These are phyloP conservation scores for Columba livia DNA, from an alignment of 2,113 vertebrate species.

Conservation along the genomic window DNA sequence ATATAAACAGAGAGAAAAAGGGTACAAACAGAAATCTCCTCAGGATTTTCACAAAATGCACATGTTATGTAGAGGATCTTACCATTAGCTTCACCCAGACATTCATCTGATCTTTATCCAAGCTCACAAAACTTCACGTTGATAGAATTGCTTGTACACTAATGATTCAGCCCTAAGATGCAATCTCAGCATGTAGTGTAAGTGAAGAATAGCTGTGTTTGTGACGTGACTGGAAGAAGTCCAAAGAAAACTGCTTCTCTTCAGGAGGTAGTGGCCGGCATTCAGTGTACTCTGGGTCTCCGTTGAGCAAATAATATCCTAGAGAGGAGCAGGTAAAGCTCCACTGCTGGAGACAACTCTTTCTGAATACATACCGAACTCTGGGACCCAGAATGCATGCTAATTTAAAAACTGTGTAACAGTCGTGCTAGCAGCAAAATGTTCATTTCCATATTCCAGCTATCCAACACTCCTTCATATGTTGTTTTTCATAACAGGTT, in stretches of 20 bases:
- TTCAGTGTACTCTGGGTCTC: not conserved
- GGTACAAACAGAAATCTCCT: not conserved
- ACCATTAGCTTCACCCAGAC: not conserved
- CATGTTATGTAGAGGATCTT: not conserved
- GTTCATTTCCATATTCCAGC: not conserved
- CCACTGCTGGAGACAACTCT: not conserved
- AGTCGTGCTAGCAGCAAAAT: not conserved
- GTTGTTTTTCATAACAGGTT: not conserved
- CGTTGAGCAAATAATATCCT: not conserved
- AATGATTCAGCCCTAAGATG: slow-evolving; percentile 3
- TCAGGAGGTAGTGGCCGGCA: not conserved
- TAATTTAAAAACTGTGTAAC: not conserved
- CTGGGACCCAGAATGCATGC: rapidly evolving
- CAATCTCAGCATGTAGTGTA: not conserved
- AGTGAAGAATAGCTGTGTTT: slow-evolving; percentile 15
- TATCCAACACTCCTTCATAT: not conserved
- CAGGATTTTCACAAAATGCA: not conserved
- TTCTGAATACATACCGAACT: not conserved
- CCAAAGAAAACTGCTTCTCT: slow-evolving; percentile 4
- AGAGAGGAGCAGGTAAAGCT: not conserved
- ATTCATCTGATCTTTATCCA: not conserved
- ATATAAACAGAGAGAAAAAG: not conserved
- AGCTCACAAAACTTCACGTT: not conserved
- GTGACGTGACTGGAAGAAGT: slow-evolving; percentile 8
- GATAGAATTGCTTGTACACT: not conserved